Conservation (phyloP, 2,113 vertebrate species). For the Laticauda laticaudata region DNA sequence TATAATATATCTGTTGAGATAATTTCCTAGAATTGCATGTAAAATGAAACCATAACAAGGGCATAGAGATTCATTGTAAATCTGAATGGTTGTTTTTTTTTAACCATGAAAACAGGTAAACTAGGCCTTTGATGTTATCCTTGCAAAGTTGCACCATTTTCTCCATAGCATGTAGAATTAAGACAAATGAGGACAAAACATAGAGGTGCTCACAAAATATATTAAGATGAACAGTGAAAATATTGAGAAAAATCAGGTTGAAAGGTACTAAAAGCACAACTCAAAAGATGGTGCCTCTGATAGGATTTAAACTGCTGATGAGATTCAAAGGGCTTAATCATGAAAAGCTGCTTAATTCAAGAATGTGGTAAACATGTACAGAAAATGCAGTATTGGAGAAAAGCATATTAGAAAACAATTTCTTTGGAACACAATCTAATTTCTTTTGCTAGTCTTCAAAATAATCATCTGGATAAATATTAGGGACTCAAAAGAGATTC, state of each 20-base stretch:
- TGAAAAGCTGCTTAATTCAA: constrained; percentile 67
- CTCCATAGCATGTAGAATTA: not conserved
- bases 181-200: not conserved
- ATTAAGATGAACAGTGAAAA: not conserved
- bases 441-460: constrained; percentile 32
- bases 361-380: constrained; percentile 47
- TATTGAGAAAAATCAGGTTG: constrained; percentile 40
- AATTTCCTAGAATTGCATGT: not conserved
- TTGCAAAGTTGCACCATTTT: not conserved
- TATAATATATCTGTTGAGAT: constrained; percentile 1
- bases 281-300: constrained; percentile 65
- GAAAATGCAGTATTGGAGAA: constrained; percentile 45
- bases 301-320: constrained; percentile 62
- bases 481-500: constrained; percentile 54
- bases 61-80: not conserved
- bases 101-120: not conserved
- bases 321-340: constrained; percentile 65
- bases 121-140: not conserved
- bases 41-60: fast-evolving
- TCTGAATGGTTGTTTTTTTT: not conserved
- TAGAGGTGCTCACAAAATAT: constrained; percentile 19
- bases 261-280: constrained; percentile 64
- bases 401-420: constrained; percentile 51
- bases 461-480: constrained; percentile 63
- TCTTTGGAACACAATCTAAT: constrained; percentile 43